phyloP scores from a whole-genome alignment of 2,888 invertebrate genomes.

The Mimumesa dahlbomi region DNA sequence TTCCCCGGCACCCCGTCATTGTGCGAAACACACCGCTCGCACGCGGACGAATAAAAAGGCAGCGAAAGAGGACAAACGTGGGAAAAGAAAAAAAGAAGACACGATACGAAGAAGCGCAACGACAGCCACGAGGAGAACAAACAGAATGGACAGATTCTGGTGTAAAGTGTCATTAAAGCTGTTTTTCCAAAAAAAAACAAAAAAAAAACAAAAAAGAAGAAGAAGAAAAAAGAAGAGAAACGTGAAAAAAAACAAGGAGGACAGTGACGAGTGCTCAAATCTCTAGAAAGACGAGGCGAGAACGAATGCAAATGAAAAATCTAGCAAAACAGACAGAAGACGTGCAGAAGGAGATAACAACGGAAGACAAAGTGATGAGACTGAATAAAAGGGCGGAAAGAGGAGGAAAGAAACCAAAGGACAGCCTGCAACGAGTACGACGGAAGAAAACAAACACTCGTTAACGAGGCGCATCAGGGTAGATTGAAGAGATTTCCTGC shows the following conservation, averaged over 20 bases:
- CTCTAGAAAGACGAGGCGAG: no score
- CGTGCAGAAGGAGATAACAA: background rate
- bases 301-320: background rate
- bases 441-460: conserved; percentile 77
- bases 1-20: background rate
- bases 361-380: background rate
- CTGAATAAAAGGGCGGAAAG: conserved; percentile 12
- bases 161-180: no score
- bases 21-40: background rate
- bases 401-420: conserved; percentile 37
- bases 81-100: background rate
- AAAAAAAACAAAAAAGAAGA: no score
- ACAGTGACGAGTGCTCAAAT: no score
- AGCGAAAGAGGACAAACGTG: background rate
- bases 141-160: no score
- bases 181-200: no score
- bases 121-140: no score
- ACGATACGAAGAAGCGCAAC: no score
- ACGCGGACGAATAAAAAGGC: background rate
- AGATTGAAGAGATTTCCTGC: conserved; percentile 80
- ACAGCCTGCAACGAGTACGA: conserved; percentile 39
- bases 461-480: conserved; percentile 77
- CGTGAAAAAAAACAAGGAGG: no score
- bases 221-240: no score
- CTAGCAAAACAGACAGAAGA: background rate